Evolutionary conservation across 2,113 vertebrate species (phyloP), one percentile per base, ranked within the genome.

Genomic region (Oophaga pumilio): DNA sequence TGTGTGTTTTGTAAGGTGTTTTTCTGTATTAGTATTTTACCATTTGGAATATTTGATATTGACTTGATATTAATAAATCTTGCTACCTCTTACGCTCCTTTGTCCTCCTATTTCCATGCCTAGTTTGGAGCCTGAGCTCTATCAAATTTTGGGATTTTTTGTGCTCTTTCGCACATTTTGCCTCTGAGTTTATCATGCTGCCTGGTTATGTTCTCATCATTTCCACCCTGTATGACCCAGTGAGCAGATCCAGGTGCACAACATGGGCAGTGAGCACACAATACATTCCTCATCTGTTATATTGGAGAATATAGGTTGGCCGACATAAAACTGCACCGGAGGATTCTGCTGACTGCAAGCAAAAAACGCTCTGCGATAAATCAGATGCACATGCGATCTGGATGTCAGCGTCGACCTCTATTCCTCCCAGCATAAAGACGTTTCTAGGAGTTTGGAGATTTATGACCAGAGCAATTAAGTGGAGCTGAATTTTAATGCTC

Each of bases 401-500:
- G 13, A 84, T 12, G 64, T 24, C 64, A 13, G 49, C 49, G 7
- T 1, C 64, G 82, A 69, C 82, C 82, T 53, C 82, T 56, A 52
- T 53, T 68, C 82, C 82, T 56, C 64, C 62, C 5, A n/a, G n/a
- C 82, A 26, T 14, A 8, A 26, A 69, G 64, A 83, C 49, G 26
- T 56, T 68, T 53, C 64, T 52, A 52, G 22, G 33, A 60, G 43
- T 53, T 28, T 7, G 22, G 64, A 71, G 82, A 84, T 69, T 84
- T 84, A 71, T 53, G 49, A 68, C 59, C 59, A 26, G 20, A 60
- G 33, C 59, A 82, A 62, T 43, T 82, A 64, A 43, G 11, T 2
- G 20, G 79, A 82, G 79, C 79, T 20, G 59, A 82, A 82, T 82
- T n/a, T 82, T 82, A 82, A 82, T 82, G 79, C 59, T 62, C 59